Evolutionary conservation across 2,888 invertebrate species (phyloP).

Genomic region (Drosophila neutralis): DNA sequence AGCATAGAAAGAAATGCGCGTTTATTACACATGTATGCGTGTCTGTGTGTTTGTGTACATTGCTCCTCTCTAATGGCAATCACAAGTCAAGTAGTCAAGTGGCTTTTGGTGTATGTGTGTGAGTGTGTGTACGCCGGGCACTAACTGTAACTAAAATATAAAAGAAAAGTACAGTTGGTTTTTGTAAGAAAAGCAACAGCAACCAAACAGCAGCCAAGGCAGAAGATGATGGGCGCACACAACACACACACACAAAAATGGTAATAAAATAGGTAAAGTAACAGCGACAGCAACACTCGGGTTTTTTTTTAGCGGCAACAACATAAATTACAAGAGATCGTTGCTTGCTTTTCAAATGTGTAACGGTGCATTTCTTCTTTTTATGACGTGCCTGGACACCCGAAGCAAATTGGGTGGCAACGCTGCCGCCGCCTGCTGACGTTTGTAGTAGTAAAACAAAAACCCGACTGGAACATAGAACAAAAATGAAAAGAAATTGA

Average conservation of each 20-base stretch:
- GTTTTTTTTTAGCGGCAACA: conserved; percentile 1
- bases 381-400: conserved; percentile 55
- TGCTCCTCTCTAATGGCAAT: conserved; percentile 75
- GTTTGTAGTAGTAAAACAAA: conserved; percentile 42
- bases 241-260: conserved; percentile 51
- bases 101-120: conserved; percentile 56
- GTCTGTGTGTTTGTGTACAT: conserved; percentile 35
- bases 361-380: conserved; percentile 67
- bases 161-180: conserved; percentile 76
- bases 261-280: conserved; percentile 80
- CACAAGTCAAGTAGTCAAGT: conserved; percentile 79
- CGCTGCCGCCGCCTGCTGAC: conserved; percentile 43
- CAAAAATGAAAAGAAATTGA: conserved; percentile 44
- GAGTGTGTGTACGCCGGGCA: conserved; percentile 39
- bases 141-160: conserved; percentile 78
- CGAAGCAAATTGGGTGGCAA: conserved; percentile 55
- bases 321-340: conserved; percentile 72
- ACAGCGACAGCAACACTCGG: conserved; percentile 52
- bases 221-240: conserved; percentile 57
- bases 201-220: conserved; percentile 40
- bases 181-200: conserved; percentile 73
- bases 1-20: conserved; percentile 55
- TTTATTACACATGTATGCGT: conserved; percentile 15
- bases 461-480: conserved; percentile 18
- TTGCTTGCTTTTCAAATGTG: conserved; percentile 65